A percentile compares a stretch with the other conserved stretches of the same genome.
These are phyloP conservation scores for Hylaeus volcanicus DNA, from an alignment of 1,140 invertebrate genomes.

Conservation along the genomic window DNA sequence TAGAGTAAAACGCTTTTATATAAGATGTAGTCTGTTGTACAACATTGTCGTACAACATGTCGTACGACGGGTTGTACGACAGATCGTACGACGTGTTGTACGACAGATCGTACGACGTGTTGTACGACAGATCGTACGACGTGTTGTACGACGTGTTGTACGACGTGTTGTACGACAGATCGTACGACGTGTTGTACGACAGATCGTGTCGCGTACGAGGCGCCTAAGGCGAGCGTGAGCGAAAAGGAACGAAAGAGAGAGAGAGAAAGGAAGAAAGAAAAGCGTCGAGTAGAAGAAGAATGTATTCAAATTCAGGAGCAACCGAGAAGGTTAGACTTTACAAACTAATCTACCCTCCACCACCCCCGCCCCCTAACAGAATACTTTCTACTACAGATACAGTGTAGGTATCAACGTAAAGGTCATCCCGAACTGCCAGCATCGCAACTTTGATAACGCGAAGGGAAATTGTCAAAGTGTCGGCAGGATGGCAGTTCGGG, in stretches of 20 bases:
- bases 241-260: background rate
- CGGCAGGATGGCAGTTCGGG: too few species aligned
- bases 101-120: too few species aligned
- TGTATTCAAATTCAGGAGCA: conserved; percentile 33
- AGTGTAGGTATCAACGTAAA: conserved; percentile 61
- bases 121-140: too few species aligned
- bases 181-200: too few species aligned
- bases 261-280: conserved; percentile 12
- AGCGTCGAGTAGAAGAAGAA: conserved; percentile 46
- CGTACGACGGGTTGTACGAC: too few species aligned
- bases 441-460: background rate
- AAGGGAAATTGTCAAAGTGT: background rate
- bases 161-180: too few species aligned
- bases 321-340: conserved; percentile 15
- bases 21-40: too few species aligned
- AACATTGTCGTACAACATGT: too few species aligned
- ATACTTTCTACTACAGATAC: conserved; percentile 62
- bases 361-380: conserved; percentile 7
- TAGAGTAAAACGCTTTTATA: too few species aligned
- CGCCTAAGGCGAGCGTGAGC: background rate
- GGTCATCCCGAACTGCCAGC: conserved; percentile 11
- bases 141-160: too few species aligned
- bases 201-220: too few species aligned
- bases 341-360: conserved; percentile 37
- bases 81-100: too few species aligned